Evolutionary conservation across 1,140 invertebrate species (phyloP).

Genomic region (Paralvinella palmiformis): DNA sequence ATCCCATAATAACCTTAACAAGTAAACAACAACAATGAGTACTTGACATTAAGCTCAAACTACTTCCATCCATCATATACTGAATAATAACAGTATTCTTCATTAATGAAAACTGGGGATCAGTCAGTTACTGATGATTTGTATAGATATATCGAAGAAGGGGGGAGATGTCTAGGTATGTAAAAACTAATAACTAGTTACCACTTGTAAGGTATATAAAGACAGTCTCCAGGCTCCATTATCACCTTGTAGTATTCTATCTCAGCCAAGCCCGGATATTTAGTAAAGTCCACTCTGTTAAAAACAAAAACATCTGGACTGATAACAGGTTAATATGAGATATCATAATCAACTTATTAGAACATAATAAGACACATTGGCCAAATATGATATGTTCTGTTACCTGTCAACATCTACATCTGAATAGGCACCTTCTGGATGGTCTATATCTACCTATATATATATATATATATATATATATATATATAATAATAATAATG

Average conservation of each 20-base stretch:
- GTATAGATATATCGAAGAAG: too few relatives aligned
- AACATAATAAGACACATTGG: conserved; percentile 7
- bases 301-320: conserved; percentile 1
- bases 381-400: conserved; percentile 9
- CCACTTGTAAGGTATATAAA: conserved; percentile 47
- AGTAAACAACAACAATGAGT: too few relatives aligned
- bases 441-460: conserved; percentile 35
- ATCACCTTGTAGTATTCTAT: conserved; percentile 37
- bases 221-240: conserved; percentile 44
- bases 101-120: too few relatives aligned
- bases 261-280: conserved; percentile 33
- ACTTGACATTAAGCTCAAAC: too few relatives aligned
- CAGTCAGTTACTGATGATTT: too few relatives aligned
- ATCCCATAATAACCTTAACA: too few relatives aligned
- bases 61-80: too few relatives aligned
- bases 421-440: conserved; percentile 37
- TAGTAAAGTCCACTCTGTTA: conserved; percentile 36
- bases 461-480: conserved; percentile 12
- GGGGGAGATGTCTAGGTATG: too few relatives aligned
- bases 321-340: background rate
- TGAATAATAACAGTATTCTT: too few relatives aligned
- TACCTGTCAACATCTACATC: conserved; percentile 42
- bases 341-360: background rate
- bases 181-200: conserved; percentile 16
- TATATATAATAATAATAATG: background rate